A percentile compares a stretch with the other conserved stretches of the same genome.
These are phyloP conservation scores for Microtus obscurus DNA, from an alignment of 2,797 vertebrate genomes.

Conservation along the genomic window DNA sequence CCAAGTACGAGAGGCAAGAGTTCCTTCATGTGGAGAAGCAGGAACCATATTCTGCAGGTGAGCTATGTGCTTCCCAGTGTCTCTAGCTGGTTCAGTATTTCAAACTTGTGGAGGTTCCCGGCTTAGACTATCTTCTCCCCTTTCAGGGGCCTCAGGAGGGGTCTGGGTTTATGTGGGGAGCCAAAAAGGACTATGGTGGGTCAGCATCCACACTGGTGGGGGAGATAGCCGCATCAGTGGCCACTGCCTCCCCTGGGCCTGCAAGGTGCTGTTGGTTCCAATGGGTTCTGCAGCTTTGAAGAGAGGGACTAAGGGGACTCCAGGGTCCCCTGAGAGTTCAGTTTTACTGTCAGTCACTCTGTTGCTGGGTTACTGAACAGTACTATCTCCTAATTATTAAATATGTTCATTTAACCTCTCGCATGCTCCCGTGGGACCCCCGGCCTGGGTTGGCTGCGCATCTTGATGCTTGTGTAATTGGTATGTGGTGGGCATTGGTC, in stretches of 20 bases:
- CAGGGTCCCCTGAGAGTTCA: background rate
- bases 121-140: background rate
- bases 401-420: background rate
- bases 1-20: conserved; percentile 95
- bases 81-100: background rate
- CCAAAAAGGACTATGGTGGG: background rate
- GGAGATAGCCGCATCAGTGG: background rate
- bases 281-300: background rate
- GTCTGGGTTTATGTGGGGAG: background rate
- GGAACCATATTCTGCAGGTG: conserved; percentile 96
- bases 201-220: background rate
- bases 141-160: background rate
- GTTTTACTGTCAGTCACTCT: background rate
- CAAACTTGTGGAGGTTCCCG: background rate
- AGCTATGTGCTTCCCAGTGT: background rate
- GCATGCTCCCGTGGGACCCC: background rate
- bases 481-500: background rate
- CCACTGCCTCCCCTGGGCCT: background rate
- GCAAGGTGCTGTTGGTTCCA: background rate
- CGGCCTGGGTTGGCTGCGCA: background rate
- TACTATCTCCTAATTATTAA: background rate
- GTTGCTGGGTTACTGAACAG: too few species aligned
- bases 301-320: background rate
- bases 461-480: background rate
- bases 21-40: conserved; percentile 92